phyloP scores from a whole-genome alignment of 2,113 vertebrate genomes.

The Thunnus thynnus region DNA sequence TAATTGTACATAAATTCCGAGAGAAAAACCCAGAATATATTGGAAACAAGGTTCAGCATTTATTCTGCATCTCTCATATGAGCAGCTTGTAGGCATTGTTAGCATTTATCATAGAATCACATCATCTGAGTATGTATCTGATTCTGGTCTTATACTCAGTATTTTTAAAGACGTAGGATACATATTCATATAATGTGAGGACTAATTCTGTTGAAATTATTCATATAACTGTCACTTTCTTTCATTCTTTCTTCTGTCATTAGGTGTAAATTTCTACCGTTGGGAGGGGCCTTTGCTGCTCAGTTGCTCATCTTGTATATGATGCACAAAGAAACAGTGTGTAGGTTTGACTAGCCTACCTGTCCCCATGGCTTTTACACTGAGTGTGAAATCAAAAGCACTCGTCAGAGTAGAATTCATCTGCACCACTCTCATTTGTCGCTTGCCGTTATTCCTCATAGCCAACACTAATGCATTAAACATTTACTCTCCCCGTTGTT shows the following conservation, averaged over 20 bases:
- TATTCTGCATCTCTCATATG: too few species aligned
- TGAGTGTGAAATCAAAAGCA: constrained; percentile 35
- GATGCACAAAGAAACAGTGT: background rate
- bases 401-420: constrained; percentile 6
- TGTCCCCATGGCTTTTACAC: constrained; percentile 7
- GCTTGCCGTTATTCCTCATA: background rate
- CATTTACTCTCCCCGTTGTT: constrained; percentile 6
- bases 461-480: constrained; percentile 25
- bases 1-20: too few species aligned
- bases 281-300: background rate
- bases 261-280: background rate
- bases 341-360: constrained; percentile 5
- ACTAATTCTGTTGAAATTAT: background rate
- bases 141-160: background rate
- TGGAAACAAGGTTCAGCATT: too few species aligned
- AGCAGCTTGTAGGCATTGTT: too few species aligned
- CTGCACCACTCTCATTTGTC: constrained; percentile 18
- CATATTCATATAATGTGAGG: background rate
- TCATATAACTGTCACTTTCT: background rate
- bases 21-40: too few species aligned
- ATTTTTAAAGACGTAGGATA: background rate
- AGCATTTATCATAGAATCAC: too few species aligned
- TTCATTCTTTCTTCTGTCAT: background rate
- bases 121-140: background rate
- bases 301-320: background rate